A percentile compares a stretch with the other conserved stretches of the same genome.
phyloP scores from a whole-genome alignment of 1,140 invertebrate genomes.

The Brachionus plicatilis region DNA sequence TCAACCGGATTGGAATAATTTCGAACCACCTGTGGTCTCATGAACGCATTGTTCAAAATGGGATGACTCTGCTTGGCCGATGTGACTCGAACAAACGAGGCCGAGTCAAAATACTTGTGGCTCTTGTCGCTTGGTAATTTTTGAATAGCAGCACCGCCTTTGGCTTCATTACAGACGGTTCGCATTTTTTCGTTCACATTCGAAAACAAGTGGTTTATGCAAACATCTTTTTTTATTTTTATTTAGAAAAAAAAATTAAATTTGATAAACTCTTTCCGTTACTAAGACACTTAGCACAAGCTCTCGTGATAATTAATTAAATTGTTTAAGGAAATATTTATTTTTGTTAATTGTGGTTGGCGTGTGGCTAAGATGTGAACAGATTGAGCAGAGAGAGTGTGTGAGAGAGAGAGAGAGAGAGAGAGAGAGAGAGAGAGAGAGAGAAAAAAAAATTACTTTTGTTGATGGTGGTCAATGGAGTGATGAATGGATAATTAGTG shows the following conservation, averaged over 20 bases:
- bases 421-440: no score
- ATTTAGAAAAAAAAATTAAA: neutral
- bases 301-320: neutral
- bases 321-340: neutral
- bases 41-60: slow-evolving; percentile 25
- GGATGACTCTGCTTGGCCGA: neutral
- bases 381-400: neutral
- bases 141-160: neutral
- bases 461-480: neutral
- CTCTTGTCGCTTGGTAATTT: neutral
- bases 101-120: slow-evolving; percentile 16
- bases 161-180: neutral
- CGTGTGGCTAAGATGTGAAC: neutral
- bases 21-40: slow-evolving; percentile 25
- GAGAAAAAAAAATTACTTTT: neutral
- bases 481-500: neutral
- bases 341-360: neutral
- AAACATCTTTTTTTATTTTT: neutral
- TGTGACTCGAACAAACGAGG: neutral
- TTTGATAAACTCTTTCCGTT: neutral
- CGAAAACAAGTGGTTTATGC: neutral
- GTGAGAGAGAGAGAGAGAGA: no score
- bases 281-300: no score
- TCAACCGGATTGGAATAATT: neutral
- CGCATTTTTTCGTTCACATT: slow-evolving; percentile 2